Evolutionary conservation across 2,888 invertebrate species (phyloP).

Genomic region (Aspidapion aeneum): DNA sequence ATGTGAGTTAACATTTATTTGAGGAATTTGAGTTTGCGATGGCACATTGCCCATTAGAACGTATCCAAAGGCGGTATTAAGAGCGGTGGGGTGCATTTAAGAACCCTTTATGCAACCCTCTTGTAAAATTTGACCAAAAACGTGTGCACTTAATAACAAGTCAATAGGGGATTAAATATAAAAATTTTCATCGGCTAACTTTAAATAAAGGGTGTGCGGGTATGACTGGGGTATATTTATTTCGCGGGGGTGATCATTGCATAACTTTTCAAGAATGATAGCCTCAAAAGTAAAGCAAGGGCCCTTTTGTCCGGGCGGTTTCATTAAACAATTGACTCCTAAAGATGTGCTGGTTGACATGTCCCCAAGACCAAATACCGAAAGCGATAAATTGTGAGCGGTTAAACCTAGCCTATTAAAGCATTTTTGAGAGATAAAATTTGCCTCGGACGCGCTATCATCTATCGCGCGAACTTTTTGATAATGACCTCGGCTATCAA

Average conservation of each 20-base stretch:
- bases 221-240: not conserved
- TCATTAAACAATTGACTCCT: not conserved
- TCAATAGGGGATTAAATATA: not conserved
- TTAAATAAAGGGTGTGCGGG: not conserved
- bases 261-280: not conserved
- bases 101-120: not conserved
- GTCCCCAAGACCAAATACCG: not conserved
- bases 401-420: not conserved
- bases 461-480: not conserved
- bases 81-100: not conserved
- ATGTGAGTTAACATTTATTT: not conserved
- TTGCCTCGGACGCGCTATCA: not conserved
- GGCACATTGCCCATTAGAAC: not conserved
- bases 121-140: no score
- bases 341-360: not conserved
- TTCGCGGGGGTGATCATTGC: not conserved
- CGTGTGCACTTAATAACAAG: not conserved
- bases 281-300: not conserved
- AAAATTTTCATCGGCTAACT: not conserved
- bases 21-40: not conserved
- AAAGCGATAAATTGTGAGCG: not conserved
- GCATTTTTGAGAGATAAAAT: not conserved
- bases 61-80: not conserved
- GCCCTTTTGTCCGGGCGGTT: not conserved
- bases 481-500: no score